Base-by-base conservation (phyloP, 2,797 vertebrate genomes). In the Lateolabrax maculatus region DNA sequence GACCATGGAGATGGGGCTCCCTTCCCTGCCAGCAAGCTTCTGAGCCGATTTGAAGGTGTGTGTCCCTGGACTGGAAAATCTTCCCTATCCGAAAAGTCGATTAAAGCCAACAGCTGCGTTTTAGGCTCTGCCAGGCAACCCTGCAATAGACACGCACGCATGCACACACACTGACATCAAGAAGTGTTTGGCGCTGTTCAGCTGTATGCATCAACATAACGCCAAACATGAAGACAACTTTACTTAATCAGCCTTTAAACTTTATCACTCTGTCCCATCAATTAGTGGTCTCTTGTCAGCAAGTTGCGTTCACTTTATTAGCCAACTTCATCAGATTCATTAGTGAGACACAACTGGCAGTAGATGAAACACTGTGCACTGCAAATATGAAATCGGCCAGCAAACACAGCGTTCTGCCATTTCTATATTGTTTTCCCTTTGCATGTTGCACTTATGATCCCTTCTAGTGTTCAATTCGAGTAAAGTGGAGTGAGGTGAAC, bases 41-140 rank as follows among this genome's bases (percentile, higher is more conserved):
- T 95, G 92, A 94, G 94, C 90, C 86, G 94, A 95, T 96, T 95
- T 95, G 90, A 94, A 94, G 93, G 93, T 91, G 89, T 92, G 90
- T 80, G 91, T 93, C 90, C 84, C 90, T 88, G 92, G 87, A 93
- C 83, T 89, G 88, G 93, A 93, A 95, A 94, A 94, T 95, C 93
- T 93, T 92, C 85, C 89, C 90, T 84, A 92, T 92, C 92, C 90
- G 83, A 93, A 94, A 95, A 95, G 93, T 95, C 91, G 91, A 95
- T 95, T 95, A 94, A 94, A 95, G 93, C 93, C 91, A 92, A 90
- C 95, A 96, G 94, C 95, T 96, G 95, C 82, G 92, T 93, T 94
- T 95, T 87, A 94, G 93, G 85, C 91, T 87, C 83, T 95, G 95
- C 95, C 95, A 95, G 91, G 84, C 86, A 87, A 81, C 87, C 80